phyloP scores from a whole-genome alignment of 1,140 invertebrate genomes.

The Drosophila ambigua region DNA sequence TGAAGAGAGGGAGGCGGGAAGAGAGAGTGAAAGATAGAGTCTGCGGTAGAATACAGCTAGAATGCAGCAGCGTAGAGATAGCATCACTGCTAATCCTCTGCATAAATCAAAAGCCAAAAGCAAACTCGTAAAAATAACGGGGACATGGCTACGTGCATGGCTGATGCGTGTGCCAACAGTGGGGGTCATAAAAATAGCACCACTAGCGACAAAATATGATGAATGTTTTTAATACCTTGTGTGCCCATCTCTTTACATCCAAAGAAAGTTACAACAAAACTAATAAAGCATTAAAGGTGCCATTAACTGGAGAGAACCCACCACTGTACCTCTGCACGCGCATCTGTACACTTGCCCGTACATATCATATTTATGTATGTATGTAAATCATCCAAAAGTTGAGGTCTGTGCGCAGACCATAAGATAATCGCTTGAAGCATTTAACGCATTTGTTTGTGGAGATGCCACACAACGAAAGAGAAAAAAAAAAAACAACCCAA shows the following conservation, averaged over 20 bases:
- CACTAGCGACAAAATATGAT: no score
- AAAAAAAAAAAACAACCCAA: constrained; percentile 5
- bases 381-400: constrained; percentile 37
- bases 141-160: no score
- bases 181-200: constrained; percentile 1
- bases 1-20: background rate
- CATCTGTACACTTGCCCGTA: background rate
- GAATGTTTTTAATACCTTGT: no score
- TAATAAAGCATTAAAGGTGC: no score
- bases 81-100: constrained; percentile 10
- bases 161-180: constrained; percentile 2
- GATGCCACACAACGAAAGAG: background rate
- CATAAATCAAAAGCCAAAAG: constrained; percentile 9
- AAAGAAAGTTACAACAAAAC: no score
- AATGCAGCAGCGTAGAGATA: no score
- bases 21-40: no score
- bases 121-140: constrained; percentile 17
- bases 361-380: no score
- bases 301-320: no score
- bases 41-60: no score
- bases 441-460: constrained; percentile 48
- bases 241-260: no score
- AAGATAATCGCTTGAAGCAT: constrained; percentile 46
- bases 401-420: background rate
- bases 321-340: constrained; percentile 2